These are phyloP conservation scores for Meiosimyza decipiens DNA, from an alignment of 2,888 invertebrate genomes.

Conservation along the genomic window DNA sequence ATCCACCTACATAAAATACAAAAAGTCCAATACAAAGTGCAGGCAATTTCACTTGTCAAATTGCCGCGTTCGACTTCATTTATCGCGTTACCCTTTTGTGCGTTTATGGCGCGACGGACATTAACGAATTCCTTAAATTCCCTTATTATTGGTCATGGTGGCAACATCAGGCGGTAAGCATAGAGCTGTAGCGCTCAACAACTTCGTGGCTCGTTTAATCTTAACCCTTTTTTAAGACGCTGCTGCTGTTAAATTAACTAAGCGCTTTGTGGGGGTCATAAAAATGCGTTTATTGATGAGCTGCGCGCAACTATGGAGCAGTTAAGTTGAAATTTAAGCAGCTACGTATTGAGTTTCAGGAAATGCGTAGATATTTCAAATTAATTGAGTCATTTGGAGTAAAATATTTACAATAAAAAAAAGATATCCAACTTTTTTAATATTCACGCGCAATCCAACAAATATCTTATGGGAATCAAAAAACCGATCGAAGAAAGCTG, in stretches of 20 bases:
- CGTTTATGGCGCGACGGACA: conserved; percentile 40
- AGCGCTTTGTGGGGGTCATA: conserved; percentile 49
- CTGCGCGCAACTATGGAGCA: neutral
- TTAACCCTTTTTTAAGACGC: conserved; percentile 35
- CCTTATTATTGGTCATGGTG: conserved; percentile 28
- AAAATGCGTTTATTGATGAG: conserved; percentile 59
- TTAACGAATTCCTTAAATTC: conserved; percentile 28
- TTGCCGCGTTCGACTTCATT: conserved; percentile 63
- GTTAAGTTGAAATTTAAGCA: too few relatives aligned
- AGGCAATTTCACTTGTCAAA: conserved; percentile 42
- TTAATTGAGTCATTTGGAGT: conserved; percentile 24
- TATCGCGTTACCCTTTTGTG: conserved; percentile 50
- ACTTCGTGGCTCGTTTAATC: conserved; percentile 42
- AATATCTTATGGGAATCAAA: too few relatives aligned
- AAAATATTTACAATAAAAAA: too few relatives aligned
- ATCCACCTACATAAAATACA: neutral
- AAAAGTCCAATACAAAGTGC: conserved; percentile 1
- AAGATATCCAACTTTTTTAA: too few relatives aligned
- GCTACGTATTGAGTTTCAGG: too few relatives aligned
- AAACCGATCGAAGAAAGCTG: too few relatives aligned
- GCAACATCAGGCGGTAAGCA: neutral
- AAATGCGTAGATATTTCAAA: conserved; percentile 1
- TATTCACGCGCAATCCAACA: too few relatives aligned
- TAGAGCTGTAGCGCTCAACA: neutral
- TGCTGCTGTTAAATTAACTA: conserved; percentile 49